Percentiles rank a stretch among this genome's conserved stretches.
These are phyloP conservation scores for Sphenopsis melanotis DNA, from an alignment of 2,797 vertebrate species.

Conservation along the genomic window DNA sequence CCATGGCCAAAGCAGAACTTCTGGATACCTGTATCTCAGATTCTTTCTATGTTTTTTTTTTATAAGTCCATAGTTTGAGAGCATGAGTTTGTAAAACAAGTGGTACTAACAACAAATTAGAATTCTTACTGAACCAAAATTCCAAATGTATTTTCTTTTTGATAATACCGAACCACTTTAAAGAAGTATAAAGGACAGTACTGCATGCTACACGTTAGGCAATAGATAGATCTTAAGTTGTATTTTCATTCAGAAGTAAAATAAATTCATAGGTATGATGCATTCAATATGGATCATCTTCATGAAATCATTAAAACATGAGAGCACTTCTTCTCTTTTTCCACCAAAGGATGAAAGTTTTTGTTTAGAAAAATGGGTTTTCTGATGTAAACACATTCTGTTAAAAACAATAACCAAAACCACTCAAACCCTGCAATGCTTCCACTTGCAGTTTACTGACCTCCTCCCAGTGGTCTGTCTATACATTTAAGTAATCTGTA, in stretches of 20 bases:
- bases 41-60: neutral
- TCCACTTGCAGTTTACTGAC: neutral
- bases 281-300: neutral
- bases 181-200: neutral
- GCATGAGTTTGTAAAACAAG: neutral
- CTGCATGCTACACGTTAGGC: neutral
- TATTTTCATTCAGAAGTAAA: neutral
- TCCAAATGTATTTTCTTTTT: neutral
- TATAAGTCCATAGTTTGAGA: neutral
- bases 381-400: neutral
- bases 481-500: neutral
- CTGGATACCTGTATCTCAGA: neutral
- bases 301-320: neutral
- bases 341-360: neutral
- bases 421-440: neutral
- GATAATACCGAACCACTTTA: neutral
- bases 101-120: neutral
- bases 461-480: neutral
- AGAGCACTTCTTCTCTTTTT: neutral
- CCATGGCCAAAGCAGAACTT: neutral
- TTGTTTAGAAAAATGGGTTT: neutral
- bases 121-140: neutral
- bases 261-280: neutral
- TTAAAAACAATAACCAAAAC: neutral
- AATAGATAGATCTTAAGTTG: neutral